Evolutionary conservation across 2,113 vertebrate genomes (phyloP).

Genomic region (Varanus salvator): DNA sequence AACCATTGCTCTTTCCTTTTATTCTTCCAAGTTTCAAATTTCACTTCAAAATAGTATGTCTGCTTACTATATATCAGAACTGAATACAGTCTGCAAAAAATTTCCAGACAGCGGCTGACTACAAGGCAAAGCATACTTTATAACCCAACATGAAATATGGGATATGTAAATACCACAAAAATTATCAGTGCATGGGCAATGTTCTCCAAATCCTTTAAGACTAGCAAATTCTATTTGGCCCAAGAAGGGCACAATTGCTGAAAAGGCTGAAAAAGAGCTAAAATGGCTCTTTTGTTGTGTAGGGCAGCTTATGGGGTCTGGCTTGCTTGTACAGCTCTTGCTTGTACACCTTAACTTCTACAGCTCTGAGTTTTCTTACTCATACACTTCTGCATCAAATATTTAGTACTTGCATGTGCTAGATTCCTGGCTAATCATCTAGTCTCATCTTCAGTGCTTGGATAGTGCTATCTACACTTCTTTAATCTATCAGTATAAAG

Average conservation of each 20-base stretch:
- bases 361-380: conserved; percentile 39
- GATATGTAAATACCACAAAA: conserved; percentile 59
- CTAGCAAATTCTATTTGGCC: conserved; percentile 35
- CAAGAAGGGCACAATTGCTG: conserved; percentile 33
- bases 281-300: conserved; percentile 29
- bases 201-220: conserved; percentile 54
- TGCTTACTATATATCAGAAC: conserved; percentile 54
- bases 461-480: neutral
- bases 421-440: neutral
- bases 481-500: neutral
- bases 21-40: conserved; percentile 46
- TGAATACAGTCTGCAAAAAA: conserved; percentile 55
- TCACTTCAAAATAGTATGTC: conserved; percentile 30
- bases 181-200: conserved; percentile 59
- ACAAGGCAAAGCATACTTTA: conserved; percentile 37
- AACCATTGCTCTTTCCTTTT: neutral
- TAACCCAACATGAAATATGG: conserved; percentile 35
- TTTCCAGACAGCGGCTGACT: conserved; percentile 56
- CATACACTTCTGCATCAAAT: neutral
- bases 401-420: accelerated
- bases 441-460: neutral
- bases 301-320: conserved; percentile 40
- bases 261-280: conserved; percentile 13
- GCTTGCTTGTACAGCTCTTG: conserved; percentile 30
- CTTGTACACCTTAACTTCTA: too few relatives aligned